Base-by-base conservation (phyloP, 2,888 invertebrate genomes). In the Hedychridium roseum region DNA sequence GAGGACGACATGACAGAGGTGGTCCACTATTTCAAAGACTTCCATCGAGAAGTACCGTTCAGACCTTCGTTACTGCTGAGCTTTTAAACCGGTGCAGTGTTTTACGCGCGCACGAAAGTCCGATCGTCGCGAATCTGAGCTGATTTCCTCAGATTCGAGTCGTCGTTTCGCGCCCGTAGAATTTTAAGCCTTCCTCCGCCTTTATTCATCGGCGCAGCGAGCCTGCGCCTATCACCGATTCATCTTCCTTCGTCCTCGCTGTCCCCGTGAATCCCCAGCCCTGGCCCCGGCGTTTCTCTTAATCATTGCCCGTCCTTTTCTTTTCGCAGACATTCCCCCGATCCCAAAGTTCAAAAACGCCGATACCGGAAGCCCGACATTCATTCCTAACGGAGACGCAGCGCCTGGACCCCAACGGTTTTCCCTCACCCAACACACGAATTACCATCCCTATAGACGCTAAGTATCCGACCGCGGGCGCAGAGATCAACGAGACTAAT, bases 401-500 rank as follows among this genome's bases (percentile, higher is more conserved):
- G 73, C 73, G 35, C 81, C 80, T 44, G 82, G 82, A 71, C 82
- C 82, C 46, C 81, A 81, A 71, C 75, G 82, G 52, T 80, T 80
- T 54, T 80, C 80, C 68, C 73, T 81, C 48, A 72, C 72, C 61
- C 79, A 78, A 59, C 75, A 80, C 54, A 78, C 78, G 54, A 79
- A 80, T 66, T 82, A 80, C 70, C 82, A 82, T 72, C 82, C 82
- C 40, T 82, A 82, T 71, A 77, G 82, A 71, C 80, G 82, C 51
- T 79, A 75, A 62, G 61, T 47, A 52, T 28, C 56, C 54, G 47
- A 57, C 45, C 27, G 37, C 58, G 46, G 54, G 52, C 56, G n/a
- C n/a, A n/a, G 27, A 38, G 14, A 41, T 34, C 12, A 12, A 32
- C 28, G 31, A 31, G 36, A 28, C 9, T 7, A 32, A 27, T 27